phyloP scores from a whole-genome alignment of 30 jellyfish, hydroid and myxozoan genomes.

The Aurelia coerulea region DNA sequence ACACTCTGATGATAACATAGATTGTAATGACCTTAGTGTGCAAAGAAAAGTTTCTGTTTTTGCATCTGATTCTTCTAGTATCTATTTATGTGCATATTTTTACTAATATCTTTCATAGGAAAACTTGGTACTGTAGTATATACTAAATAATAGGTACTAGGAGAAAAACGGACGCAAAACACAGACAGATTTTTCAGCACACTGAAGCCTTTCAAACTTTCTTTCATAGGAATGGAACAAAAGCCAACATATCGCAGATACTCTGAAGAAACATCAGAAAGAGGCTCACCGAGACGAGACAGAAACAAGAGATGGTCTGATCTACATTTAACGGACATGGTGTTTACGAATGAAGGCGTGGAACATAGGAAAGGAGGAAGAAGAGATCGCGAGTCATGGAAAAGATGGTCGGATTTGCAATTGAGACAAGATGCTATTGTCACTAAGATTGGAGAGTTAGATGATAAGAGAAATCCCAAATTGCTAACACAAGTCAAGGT shows the following conservation, averaged over 20 bases:
- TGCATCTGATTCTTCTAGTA: too few relatives aligned
- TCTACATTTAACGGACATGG: conserved; percentile 63
- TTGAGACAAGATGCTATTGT: conserved; percentile 80
- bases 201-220: too few relatives aligned
- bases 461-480: conserved; percentile 67
- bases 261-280: conserved; percentile 60
- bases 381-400: conserved; percentile 75
- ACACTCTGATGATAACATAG: too few relatives aligned
- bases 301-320: conserved; percentile 68
- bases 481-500: conserved; percentile 74
- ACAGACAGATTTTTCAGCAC: too few relatives aligned
- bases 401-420: conserved; percentile 96
- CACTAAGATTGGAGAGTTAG: conserved; percentile 46
- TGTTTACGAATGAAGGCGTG: conserved; percentile 74
- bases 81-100: too few relatives aligned
- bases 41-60: too few relatives aligned
- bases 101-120: not conserved
- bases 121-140: too few relatives aligned
- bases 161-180: too few relatives aligned
- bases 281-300: not conserved
- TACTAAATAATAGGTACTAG: too few relatives aligned
- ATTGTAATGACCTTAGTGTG: too few relatives aligned
- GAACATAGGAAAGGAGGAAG: conserved; percentile 18
- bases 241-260: conserved; percentile 63
- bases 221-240: conserved; percentile 33